Evolutionary conservation across 2,113 vertebrate species (phyloP), one percentile per base, ranked within the genome.

Genomic region (Forbesichthys agassizii): DNA sequence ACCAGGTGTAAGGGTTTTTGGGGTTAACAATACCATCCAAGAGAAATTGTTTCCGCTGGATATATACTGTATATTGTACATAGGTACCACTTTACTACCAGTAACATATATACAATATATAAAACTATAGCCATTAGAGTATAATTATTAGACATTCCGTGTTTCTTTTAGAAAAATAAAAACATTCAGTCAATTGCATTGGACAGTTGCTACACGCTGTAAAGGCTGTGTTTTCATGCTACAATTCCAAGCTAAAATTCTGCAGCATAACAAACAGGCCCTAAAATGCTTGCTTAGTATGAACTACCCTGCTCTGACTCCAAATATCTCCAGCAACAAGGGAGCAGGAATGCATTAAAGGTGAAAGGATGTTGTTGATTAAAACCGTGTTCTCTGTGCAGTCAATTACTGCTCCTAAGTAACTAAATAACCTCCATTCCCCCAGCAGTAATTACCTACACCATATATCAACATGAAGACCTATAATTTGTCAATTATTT

Each of bases 351-450:
- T 33, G 20, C 11, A 7, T 60, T 11, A 60, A 60, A 42, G 13
- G 8, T 46, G 14, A 71, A 58, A 75, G 16, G 54, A 66, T 10
- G 60, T 10, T 77, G 67, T 47, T n/a, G 48, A 78, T 61, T 18
- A 53, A 65, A 57, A 57, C 3, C 7, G 20, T 2, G 9, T 11
- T 16, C 53, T 8, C 7, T 66, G 3, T 48, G 61, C 53, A 70
- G 54, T 67, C 64, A 77, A 69, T 73, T 77, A 76, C 61, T 42
- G 11, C 36, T 70, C 33, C 62, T 11, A 64, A 73, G 61, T 76
- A 70, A 76, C 33, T 61, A 48, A 77, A 77, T 62, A 81, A 69
- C 68, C 63, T 77, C 33, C 65, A 42, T 69, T 86, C 68, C 80
- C 47, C 58, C 55, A 75, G 13, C 68, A 52, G 47, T 68, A 49